phyloP scores from a whole-genome alignment of 2,113 vertebrate genomes.

The Pangasianodon hypophthalmus region DNA sequence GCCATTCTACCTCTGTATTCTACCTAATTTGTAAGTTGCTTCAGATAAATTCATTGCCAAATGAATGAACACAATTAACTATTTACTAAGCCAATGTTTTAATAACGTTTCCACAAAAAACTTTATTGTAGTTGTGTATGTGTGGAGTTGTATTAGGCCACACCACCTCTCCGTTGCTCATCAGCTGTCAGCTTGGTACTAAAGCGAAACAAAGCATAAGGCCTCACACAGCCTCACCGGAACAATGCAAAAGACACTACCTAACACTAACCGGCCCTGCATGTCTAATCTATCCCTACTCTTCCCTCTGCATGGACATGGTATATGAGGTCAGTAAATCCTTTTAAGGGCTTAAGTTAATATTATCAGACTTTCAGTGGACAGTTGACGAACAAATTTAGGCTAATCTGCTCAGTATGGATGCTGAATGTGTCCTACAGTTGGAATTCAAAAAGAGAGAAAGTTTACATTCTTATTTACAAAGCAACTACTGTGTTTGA shows the following conservation, averaged over 20 bases:
- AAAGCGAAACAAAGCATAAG: not conserved
- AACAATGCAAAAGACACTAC: not conserved
- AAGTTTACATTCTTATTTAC: conserved; percentile 24
- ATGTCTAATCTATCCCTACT: not conserved
- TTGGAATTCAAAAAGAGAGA: not conserved
- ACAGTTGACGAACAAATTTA: not conserved
- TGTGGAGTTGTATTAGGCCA: not conserved
- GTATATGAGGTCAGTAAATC: not conserved
- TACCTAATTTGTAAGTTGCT: not conserved
- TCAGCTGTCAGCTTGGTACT: not conserved
- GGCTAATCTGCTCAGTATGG: not conserved
- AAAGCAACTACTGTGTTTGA: not conserved
- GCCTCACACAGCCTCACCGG: not conserved
- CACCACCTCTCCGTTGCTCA: not conserved
- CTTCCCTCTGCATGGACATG: not conserved
- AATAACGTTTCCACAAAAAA: not conserved
- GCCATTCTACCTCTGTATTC: not conserved
- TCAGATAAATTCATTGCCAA: not conserved
- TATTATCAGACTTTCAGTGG: not conserved
- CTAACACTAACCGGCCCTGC: not conserved
- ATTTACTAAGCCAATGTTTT: not conserved
- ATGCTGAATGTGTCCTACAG: not conserved
- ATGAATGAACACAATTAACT: not conserved
- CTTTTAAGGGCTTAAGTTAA: not conserved
- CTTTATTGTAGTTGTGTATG: not conserved